Evolutionary conservation across 37 sponge, comb jelly and placozoan species (phyloP).

Genomic region (Mnemiopsis leidyi): DNA sequence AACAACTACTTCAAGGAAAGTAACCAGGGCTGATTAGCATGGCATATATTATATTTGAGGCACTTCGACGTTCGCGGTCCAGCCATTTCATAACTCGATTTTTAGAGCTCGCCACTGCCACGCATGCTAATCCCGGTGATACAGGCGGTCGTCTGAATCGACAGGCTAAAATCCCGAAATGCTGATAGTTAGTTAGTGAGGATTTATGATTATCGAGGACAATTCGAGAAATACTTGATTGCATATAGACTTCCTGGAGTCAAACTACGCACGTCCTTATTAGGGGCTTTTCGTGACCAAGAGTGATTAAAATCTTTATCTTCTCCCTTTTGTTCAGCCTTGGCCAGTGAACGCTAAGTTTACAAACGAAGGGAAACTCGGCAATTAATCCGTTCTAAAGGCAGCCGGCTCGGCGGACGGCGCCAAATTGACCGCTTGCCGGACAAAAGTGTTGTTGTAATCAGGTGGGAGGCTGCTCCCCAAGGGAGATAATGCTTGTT

Average conservation of each 20-base stretch:
- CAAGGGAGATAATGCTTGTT: conserved; percentile 19
- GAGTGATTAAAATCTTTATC: conserved; percentile 32
- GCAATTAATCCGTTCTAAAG: conserved; percentile 48
- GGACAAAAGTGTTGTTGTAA: conserved; percentile 60
- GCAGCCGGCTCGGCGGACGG: conserved; percentile 15
- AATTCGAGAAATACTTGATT: neutral
- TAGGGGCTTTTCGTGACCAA: conserved; percentile 1
- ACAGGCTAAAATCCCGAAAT: neutral
- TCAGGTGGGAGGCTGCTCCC: conserved; percentile 32
- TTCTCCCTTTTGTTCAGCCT: conserved; percentile 38
- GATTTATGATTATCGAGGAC: neutral
- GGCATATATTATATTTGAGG: too few relatives aligned
- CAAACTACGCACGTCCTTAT: conserved; percentile 8
- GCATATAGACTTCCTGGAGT: neutral
- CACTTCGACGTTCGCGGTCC: neutral
- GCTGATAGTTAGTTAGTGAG: neutral
- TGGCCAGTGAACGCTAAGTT: conserved; percentile 18
- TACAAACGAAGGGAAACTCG: conserved; percentile 41
- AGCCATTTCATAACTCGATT: neutral
- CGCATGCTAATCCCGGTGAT: neutral
- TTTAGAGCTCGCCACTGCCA: neutral
- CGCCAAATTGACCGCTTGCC: conserved; percentile 37
- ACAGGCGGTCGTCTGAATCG: neutral
- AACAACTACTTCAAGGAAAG: too few relatives aligned
- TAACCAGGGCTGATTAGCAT: too few relatives aligned